Conservation (phyloP, 2,888 invertebrate species). For the Protodeltote pygarga region DNA sequence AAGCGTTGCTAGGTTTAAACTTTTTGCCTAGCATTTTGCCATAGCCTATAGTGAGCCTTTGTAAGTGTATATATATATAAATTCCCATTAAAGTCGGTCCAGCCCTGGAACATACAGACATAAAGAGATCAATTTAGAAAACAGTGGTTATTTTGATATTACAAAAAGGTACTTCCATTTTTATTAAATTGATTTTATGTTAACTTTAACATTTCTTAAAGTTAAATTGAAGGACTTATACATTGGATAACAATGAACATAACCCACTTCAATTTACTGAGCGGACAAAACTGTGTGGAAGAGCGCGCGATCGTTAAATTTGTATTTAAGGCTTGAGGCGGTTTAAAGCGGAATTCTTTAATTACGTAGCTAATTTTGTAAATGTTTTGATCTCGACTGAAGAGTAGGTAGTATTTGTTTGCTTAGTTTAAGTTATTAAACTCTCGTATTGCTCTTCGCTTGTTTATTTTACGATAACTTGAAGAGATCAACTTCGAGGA, state of each 20-base stretch:
- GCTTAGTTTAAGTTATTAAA: conserved; percentile 1
- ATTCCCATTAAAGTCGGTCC: too few relatives aligned
- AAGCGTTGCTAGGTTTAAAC: too few relatives aligned
- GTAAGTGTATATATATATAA: too few relatives aligned
- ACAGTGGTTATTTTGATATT: too few relatives aligned
- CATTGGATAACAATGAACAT: neutral
- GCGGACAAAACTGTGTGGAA: neutral
- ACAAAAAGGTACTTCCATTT: too few relatives aligned
- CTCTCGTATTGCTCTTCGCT: neutral
- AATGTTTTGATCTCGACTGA: conserved; percentile 5
- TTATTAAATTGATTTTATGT: too few relatives aligned
- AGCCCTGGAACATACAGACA: too few relatives aligned
- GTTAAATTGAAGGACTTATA: conserved; percentile 5
- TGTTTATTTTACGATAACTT: too few relatives aligned
- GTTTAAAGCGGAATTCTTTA: conserved; percentile 12
- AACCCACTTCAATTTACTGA: conserved; percentile 1
- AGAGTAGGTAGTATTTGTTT: conserved; percentile 15
- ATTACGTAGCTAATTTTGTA: conserved; percentile 9
- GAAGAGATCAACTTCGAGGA: too few relatives aligned
- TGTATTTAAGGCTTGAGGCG: neutral
- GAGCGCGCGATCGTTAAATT: neutral
- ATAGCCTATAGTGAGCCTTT: too few relatives aligned
- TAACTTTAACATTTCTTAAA: conserved; percentile 6
- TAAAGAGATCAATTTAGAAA: too few relatives aligned
- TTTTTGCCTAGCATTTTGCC: too few relatives aligned